Evolutionary conservation across 2,888 invertebrate genomes (phyloP).

Genomic region (Platyscelio sp.): DNA sequence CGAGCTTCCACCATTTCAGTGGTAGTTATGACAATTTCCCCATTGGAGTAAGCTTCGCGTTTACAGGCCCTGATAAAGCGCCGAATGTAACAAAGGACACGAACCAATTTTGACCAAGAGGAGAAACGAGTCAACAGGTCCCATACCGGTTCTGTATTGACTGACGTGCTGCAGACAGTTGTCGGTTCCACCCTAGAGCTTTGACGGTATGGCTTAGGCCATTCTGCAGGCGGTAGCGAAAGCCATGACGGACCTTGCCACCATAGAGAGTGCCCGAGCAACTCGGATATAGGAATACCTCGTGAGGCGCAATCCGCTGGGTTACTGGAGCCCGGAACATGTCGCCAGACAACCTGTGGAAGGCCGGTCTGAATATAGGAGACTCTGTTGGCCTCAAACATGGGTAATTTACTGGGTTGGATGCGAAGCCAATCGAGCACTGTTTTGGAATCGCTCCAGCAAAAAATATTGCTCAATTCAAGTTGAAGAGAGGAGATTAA

Average conservation of each 20-base stretch:
- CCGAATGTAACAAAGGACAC: neutral
- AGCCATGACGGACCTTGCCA: slow-evolving; percentile 9
- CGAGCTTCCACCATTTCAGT: neutral
- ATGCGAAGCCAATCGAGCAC: neutral
- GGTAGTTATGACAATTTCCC: neutral
- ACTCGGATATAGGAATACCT: neutral
- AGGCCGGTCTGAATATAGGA: slow-evolving; percentile 1
- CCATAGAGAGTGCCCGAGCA: neutral
- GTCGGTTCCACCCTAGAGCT: too few species aligned
- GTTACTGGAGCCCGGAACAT: neutral
- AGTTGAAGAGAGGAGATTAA: too few species aligned
- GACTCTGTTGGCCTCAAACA: slow-evolving; percentile 11
- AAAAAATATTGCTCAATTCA: too few species aligned
- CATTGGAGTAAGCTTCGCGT: neutral
- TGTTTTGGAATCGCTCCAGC: slow-evolving; percentile 8
- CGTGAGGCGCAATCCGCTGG: slow-evolving; percentile 3
- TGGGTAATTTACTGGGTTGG: neutral
- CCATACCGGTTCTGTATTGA: neutral
- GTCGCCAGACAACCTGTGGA: neutral
- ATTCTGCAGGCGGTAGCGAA: neutral
- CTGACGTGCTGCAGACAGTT: neutral
- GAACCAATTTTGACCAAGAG: neutral
- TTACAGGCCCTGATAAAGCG: neutral
- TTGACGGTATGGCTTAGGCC: neutral
- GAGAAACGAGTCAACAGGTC: neutral